Conservation (phyloP, 1,140 invertebrate genomes). For the Aplysia californica region DNA sequence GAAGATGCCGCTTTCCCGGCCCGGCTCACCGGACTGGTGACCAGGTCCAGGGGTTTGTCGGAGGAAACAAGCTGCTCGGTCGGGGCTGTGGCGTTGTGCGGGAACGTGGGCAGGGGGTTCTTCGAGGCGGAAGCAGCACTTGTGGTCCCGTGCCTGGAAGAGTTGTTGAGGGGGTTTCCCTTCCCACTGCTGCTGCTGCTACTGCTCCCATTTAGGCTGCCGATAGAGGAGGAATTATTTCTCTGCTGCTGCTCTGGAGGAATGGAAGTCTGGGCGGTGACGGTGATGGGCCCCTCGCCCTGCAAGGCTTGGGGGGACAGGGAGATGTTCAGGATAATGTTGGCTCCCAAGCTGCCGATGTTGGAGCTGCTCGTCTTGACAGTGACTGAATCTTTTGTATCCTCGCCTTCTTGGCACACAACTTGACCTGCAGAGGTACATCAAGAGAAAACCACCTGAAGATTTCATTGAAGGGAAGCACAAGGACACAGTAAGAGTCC, state of each 20-base stretch:
- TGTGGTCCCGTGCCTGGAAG: not conserved
- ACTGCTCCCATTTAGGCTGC: not conserved
- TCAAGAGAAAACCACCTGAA: too few species aligned
- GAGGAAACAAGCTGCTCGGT: not conserved
- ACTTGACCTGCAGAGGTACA: constrained; percentile 33
- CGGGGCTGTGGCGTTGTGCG: not conserved
- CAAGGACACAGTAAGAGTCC: too few species aligned
- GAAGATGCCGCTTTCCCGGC: not conserved
- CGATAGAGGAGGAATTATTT: constrained; percentile 12
- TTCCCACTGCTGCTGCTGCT: not conserved
- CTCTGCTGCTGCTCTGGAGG: constrained; percentile 12
- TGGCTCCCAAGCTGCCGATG: constrained; percentile 19
- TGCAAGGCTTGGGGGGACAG: constrained; percentile 41
- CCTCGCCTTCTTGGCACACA: constrained; percentile 30
- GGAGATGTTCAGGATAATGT: constrained; percentile 49
- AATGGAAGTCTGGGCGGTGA: constrained; percentile 38
- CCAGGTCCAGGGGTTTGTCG: constrained; percentile 14
- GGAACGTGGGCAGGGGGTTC: not conserved
- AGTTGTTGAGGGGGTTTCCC: not conserved
- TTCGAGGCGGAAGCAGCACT: not conserved
- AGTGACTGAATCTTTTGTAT: not conserved
- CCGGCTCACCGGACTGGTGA: constrained; percentile 14
- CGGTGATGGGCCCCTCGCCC: constrained; percentile 43
- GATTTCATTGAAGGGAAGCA: too few species aligned
- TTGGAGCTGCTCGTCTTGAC: constrained; percentile 7